Percentiles rank a stretch among this genome's conserved stretches.
These are phyloP conservation scores for Empis livida DNA, from an alignment of 2,888 invertebrate genomes.

Conservation along the genomic window DNA sequence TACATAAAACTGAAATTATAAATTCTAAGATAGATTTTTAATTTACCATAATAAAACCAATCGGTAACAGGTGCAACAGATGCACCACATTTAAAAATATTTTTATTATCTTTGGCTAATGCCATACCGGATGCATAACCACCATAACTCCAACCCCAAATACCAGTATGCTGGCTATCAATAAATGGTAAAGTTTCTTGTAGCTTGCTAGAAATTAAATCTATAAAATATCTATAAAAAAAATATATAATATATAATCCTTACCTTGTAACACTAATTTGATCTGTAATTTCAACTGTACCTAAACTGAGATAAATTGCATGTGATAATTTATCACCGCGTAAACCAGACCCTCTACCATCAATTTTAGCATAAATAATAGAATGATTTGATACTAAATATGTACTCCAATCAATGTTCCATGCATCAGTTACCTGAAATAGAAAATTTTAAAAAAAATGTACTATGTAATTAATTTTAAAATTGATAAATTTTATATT, in stretches of 20 bases:
- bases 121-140: slow-evolving; percentile 86
- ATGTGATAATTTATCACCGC: slow-evolving; percentile 73
- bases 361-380: slow-evolving; percentile 84
- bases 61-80: slow-evolving; percentile 95
- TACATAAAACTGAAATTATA: neutral
- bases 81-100: slow-evolving; percentile 82
- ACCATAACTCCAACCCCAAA: slow-evolving; percentile 99
- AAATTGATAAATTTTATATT: neutral
- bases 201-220: slow-evolving; percentile 27
- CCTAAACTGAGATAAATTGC: slow-evolving; percentile 74
- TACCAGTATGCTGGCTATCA: slow-evolving; percentile 69
- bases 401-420: slow-evolving; percentile 76
- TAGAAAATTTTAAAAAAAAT: no score
- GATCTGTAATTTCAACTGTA: slow-evolving; percentile 81
- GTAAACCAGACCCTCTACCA: slow-evolving; percentile 75
- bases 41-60: slow-evolving; percentile 85
- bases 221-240: neutral
- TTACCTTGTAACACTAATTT: slow-evolving; percentile 63
- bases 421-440: slow-evolving; percentile 48
- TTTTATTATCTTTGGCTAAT: slow-evolving; percentile 67
- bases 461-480: neutral
- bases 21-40: neutral
- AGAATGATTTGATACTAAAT: slow-evolving; percentile 68
- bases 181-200: slow-evolving; percentile 57
- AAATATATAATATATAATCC: slow-evolving; percentile 21